Base-by-base conservation (phyloP, 2,888 invertebrate species). In the Epistrophella euchroma region DNA sequence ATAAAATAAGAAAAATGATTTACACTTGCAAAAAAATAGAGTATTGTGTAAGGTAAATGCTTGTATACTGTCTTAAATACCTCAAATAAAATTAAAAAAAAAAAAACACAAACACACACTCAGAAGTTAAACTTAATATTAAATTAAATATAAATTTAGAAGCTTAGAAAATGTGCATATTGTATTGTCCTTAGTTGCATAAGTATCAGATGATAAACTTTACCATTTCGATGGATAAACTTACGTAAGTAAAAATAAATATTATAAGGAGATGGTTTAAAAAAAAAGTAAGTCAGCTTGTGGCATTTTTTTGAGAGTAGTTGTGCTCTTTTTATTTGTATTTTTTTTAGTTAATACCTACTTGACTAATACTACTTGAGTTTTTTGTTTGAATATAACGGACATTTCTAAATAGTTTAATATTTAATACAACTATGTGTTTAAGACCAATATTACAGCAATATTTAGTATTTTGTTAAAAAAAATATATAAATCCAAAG, bases 101-200 rank as follows among this genome's bases (percentile, higher is more conserved):
- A 32, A 9, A 55, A 50, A 55, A 2, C 40, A 71, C n/a, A 56
- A 32, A 35, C 2, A 6, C 11, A 37, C 19, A 64, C 35, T 5
- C 55, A 45, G 52, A 52, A 68, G 45, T n/a, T 15, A 47, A 66
- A 62, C 58, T 28, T 22, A 60, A 70, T 62, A 58, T 60, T 62
- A 52, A 68, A 15, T 22, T 19, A 45, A 58, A 13, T 55, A 84
- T 19, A n/a, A 70, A 81, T 22, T 74, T 86, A 82, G 82, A 86
- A 64, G 86, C 86, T 86, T 86, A 86, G 82, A 82, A 77, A 72
- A 50, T 74, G 70, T 82, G 86, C 86, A 82, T 86, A 86, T 78
- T 86, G 77, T 86, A 84, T 80, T 84, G 84, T 82, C 77, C 52
- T 86, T 74, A 86, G 82, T 86, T 82, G 73, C 77, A 82, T 82